Percentiles rank a stretch among this genome's conserved stretches.
Conservation (phyloP, 2,888 invertebrate genomes). For the Mycogona germanica region DNA sequence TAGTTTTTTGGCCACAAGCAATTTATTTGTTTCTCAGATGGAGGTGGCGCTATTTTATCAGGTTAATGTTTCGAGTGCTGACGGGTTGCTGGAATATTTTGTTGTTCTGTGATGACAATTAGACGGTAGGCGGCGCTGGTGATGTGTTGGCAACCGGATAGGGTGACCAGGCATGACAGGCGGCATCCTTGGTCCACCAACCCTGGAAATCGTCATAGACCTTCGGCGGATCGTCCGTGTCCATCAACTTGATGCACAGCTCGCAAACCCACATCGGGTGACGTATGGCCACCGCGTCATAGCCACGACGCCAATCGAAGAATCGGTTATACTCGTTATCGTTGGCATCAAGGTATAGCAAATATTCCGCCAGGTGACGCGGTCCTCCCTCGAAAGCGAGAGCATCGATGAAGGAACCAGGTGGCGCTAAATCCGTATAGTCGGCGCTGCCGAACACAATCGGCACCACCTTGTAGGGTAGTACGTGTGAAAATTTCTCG, state of each 20-base stretch:
- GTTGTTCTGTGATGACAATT: too few species aligned
- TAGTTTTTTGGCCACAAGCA: too few species aligned
- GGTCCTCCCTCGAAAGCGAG: slow-evolving; percentile 27
- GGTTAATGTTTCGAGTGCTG: too few species aligned
- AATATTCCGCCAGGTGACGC: slow-evolving; percentile 27
- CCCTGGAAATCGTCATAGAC: slow-evolving; percentile 5
- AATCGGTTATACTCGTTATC: slow-evolving; percentile 23
- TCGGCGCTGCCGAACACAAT: slow-evolving; percentile 29
- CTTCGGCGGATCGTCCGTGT: not conserved
- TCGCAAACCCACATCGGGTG: not conserved
- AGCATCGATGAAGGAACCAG: slow-evolving; percentile 30
- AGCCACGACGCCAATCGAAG: slow-evolving; percentile 23
- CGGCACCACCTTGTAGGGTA: slow-evolving; percentile 27
- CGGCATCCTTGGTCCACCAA: slow-evolving; percentile 12
- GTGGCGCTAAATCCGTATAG: slow-evolving; percentile 28
- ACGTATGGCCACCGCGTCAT: slow-evolving; percentile 1
- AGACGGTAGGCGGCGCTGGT: too few species aligned
- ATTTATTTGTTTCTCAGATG: too few species aligned
- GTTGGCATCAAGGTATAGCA: slow-evolving; percentile 25
- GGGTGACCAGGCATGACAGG: slow-evolving; percentile 1
- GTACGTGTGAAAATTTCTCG: slow-evolving; percentile 28
- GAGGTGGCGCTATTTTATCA: too few species aligned
- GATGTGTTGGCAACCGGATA: not conserved
- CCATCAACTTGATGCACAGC: slow-evolving; percentile 4
- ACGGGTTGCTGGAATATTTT: too few species aligned